Conservation (phyloP, 1,140 invertebrate species). For the Drosophila quadrilineata region DNA sequence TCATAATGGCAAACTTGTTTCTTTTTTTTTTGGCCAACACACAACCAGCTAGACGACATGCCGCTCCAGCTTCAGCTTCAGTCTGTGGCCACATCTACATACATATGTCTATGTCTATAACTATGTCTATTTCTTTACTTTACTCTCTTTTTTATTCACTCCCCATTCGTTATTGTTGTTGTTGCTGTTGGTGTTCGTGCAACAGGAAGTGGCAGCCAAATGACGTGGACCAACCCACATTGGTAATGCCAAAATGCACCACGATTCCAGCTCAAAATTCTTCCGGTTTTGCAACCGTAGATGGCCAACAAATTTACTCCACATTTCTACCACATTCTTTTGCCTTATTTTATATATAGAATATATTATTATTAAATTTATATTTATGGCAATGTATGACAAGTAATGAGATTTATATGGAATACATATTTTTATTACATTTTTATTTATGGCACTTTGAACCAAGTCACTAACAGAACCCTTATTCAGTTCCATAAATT, state of each 20-base stretch:
- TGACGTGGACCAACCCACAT: conserved; percentile 63
- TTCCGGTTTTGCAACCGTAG: conserved; percentile 57
- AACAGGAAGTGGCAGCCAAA: conserved; percentile 65
- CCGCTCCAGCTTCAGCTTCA: conserved; percentile 44
- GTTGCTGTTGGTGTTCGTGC: conserved; percentile 29
- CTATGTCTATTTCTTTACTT: conserved; percentile 17
- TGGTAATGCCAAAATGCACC: conserved; percentile 37
- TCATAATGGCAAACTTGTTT: conserved; percentile 73
- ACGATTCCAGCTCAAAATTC: conserved; percentile 39
- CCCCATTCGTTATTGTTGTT: conserved; percentile 2
- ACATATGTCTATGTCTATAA: conserved; percentile 38
- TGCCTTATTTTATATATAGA: no score
- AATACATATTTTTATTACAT: no score
- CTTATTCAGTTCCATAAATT: no score
- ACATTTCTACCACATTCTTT: no score
- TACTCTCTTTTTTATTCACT: not conserved
- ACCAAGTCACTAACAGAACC: no score
- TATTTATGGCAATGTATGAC: no score
- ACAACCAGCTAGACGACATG: conserved; percentile 66
- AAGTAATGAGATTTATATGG: no score
- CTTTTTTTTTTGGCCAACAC: conserved; percentile 52
- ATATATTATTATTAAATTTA: not conserved
- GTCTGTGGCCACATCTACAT: conserved; percentile 23
- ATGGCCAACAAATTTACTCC: not conserved
- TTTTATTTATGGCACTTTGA: no score